Conservation (phyloP, 1,140 invertebrate species). For the Coptotermes formosanus region DNA sequence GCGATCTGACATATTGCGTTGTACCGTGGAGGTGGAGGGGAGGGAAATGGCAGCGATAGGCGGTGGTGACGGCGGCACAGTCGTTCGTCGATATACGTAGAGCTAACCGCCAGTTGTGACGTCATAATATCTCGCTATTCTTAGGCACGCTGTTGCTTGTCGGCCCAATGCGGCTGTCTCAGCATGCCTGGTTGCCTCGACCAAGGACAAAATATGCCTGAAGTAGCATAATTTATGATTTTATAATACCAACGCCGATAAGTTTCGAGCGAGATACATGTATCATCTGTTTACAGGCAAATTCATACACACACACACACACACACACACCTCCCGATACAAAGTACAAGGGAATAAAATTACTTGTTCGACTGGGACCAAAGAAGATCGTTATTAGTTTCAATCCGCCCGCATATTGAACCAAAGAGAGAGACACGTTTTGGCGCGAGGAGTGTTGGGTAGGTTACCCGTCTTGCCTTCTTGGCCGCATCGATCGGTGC, state of each 20-base stretch:
- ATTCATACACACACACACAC: neutral
- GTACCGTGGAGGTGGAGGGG: neutral
- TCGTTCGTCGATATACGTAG: constrained; percentile 3
- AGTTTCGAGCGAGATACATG: neutral
- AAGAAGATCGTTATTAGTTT: no score
- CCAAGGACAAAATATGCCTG: neutral
- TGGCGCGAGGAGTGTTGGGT: neutral
- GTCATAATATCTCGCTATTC: constrained; percentile 5
- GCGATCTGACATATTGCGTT: neutral
- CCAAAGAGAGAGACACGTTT: neutral
- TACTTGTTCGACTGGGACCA: neutral
- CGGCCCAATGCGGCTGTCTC: neutral
- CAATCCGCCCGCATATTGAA: no score
- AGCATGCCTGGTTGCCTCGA: neutral
- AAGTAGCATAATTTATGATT: neutral
- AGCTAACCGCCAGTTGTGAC: neutral
- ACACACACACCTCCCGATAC: no score
- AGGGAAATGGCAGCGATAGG: neutral
- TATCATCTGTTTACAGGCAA: neutral
- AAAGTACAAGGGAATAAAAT: neutral
- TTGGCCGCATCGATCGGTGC: neutral
- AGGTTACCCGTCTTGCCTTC: neutral
- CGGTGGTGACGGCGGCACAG: constrained; percentile 2
- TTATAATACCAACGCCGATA: neutral
- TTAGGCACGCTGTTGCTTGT: neutral